phyloP scores from a whole-genome alignment of 2,113 vertebrate genomes.

The Struthio camelus region DNA sequence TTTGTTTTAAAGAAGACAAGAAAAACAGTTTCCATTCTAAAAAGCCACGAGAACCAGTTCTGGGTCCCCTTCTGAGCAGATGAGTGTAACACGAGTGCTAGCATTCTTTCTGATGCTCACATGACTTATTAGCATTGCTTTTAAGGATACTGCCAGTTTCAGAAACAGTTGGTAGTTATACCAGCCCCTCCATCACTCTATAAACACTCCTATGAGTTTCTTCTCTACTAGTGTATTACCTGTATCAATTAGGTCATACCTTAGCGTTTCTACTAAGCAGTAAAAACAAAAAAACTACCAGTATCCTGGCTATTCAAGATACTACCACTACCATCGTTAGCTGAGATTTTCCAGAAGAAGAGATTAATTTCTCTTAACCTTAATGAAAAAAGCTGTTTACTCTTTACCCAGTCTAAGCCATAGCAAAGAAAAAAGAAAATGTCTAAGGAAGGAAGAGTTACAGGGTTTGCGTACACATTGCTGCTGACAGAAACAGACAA shows the following conservation, averaged over 20 bases:
- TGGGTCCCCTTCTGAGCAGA: background rate
- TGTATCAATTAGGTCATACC: background rate
- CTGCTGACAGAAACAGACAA: background rate
- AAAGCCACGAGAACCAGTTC: background rate
- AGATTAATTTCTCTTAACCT: background rate
- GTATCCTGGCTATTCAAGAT: background rate
- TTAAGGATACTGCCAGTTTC: background rate
- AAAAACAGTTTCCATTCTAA: background rate
- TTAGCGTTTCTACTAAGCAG: background rate
- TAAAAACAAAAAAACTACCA: background rate
- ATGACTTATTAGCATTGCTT: background rate
- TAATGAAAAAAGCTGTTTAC: background rate
- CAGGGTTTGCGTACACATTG: rapidly evolving
- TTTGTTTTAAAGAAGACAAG: background rate
- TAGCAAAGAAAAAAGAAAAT: background rate
- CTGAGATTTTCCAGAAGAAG: background rate
- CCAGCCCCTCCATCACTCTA: background rate
- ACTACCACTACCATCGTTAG: background rate
- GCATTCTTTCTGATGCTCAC: rapidly evolving
- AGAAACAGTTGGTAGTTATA: background rate
- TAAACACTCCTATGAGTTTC: background rate
- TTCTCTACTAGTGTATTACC: background rate
- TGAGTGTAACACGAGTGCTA: rapidly evolving
- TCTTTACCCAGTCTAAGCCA: background rate
- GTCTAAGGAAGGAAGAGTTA: background rate